Conservation (phyloP, 2,888 invertebrate species). For the Nyleta sp. region DNA sequence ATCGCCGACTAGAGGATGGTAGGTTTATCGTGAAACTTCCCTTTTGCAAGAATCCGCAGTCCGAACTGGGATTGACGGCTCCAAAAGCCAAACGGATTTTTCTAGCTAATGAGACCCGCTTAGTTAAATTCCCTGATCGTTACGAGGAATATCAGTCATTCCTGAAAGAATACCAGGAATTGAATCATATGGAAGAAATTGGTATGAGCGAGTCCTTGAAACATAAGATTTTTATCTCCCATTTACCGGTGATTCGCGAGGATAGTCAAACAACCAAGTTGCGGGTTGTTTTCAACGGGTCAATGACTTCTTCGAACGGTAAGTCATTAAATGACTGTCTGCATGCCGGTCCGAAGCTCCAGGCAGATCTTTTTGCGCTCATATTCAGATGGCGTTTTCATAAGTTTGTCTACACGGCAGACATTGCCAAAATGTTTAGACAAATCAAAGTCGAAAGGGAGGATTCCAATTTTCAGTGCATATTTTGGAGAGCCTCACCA, state of each 20-base stretch:
- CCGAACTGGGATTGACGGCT: neutral
- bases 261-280: neutral
- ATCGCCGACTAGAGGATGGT: neutral
- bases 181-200: neutral
- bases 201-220: neutral
- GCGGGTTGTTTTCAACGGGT: slow-evolving; percentile 6
- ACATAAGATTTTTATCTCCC: slow-evolving; percentile 14
- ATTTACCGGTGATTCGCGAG: slow-evolving; percentile 1
- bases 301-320: neutral
- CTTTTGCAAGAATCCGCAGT: neutral
- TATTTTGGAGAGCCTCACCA: neutral
- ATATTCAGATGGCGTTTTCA: slow-evolving; percentile 4
- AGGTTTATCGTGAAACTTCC: slow-evolving; percentile 1
- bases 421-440: slow-evolving; percentile 7
- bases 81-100: neutral
- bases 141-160: neutral
- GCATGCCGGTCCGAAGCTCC: slow-evolving; percentile 1
- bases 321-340: slow-evolving; percentile 10
- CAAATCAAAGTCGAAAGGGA: neutral
- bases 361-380: neutral
- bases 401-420: slow-evolving; percentile 1
- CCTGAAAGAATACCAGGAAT: neutral
- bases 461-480: neutral
- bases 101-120: neutral
- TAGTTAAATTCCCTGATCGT: neutral